Percentiles rank a stretch among this genome's conserved stretches.
Conservation (phyloP, 2,797 vertebrate species). For the Furcifer pardalis region DNA sequence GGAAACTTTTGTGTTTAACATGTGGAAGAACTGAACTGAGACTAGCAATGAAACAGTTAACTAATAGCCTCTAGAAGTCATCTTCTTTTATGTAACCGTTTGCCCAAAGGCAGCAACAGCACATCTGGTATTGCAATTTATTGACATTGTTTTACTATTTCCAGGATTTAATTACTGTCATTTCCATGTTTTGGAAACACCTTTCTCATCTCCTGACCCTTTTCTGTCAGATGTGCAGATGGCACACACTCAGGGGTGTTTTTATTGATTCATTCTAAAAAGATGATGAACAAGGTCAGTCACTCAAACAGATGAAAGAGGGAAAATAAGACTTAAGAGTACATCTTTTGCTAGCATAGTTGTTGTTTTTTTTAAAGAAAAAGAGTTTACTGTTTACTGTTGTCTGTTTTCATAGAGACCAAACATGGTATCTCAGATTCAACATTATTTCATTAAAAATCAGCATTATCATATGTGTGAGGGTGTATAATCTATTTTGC, state of each 20-base stretch:
- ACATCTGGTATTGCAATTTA: not conserved
- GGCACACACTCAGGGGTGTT: not conserved
- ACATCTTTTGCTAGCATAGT: not conserved
- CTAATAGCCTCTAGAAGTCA: not conserved
- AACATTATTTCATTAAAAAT: not conserved
- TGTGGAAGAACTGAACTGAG: not conserved
- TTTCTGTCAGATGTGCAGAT: constrained; percentile 32
- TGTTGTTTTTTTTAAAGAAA: not conserved
- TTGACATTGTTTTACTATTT: constrained; percentile 13
- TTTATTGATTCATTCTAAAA: constrained; percentile 15
- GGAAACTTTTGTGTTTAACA: not conserved
- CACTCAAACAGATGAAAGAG: not conserved
- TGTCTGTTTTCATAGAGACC: constrained; percentile 44
- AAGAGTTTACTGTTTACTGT: not conserved
- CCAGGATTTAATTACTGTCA: constrained; percentile 32
- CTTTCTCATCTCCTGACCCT: not conserved
- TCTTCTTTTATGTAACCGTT: not conserved
- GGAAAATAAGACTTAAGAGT: not conserved
- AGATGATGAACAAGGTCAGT: constrained; percentile 27
- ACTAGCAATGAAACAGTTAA: constrained; percentile 10
- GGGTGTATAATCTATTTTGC: not conserved
- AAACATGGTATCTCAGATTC: constrained; percentile 8
- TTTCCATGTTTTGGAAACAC: constrained; percentile 39
- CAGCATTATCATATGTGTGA: not conserved
- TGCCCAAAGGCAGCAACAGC: not conserved